Conservation (phyloP, 2,797 vertebrate genomes). For the Tolypeutes matacus region DNA sequence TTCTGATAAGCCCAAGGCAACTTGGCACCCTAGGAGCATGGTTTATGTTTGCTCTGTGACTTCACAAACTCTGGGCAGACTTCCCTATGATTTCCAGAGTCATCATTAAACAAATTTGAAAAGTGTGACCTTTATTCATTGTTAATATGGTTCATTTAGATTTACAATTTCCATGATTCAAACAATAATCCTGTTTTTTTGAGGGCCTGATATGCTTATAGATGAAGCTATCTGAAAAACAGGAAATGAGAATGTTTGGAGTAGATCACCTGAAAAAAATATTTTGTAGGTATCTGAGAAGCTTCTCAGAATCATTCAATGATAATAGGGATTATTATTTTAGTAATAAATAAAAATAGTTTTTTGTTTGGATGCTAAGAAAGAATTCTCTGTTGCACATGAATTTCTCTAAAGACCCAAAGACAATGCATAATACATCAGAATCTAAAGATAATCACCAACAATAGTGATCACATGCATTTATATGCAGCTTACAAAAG, state of each 20-base stretch:
- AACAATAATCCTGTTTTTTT: not conserved
- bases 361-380: not conserved
- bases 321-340: not conserved
- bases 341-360: not conserved
- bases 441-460: not conserved
- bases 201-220: not conserved
- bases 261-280: not conserved
- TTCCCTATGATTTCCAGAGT: not conserved
- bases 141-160: not conserved
- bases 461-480: not conserved
- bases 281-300: not conserved
- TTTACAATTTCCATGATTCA: not conserved
- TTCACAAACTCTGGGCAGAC: not conserved
- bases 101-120: not conserved
- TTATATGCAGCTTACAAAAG: not conserved
- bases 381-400: not conserved
- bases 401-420: no score
- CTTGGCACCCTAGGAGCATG: not conserved
- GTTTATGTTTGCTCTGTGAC: not conserved
- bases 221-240: not conserved
- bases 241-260: not conserved
- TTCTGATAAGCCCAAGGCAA: no score
- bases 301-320: not conserved
- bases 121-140: not conserved
- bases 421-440: not conserved